Evolutionary conservation across 2,113 vertebrate species (phyloP).

Genomic region (Peucedramus taeniatus): DNA sequence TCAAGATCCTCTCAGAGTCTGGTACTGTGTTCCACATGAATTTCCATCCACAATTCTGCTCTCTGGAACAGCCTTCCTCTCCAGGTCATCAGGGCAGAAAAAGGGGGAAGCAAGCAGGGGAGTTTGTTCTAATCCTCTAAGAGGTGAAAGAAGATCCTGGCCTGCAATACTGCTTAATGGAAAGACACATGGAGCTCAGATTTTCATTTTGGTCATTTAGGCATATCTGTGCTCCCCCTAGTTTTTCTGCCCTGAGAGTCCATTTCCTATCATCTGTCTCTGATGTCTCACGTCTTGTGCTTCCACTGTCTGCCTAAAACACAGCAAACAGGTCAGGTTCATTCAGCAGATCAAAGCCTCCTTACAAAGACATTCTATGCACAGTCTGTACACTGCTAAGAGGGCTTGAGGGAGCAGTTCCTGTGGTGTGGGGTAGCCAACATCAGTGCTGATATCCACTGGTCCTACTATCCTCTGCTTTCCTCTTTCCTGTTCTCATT

Average conservation of each 20-base stretch:
- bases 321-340: background rate
- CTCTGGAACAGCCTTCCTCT: background rate
- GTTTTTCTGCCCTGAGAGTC: background rate
- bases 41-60: background rate
- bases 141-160: background rate
- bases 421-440: background rate
- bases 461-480: background rate
- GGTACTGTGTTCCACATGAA: background rate
- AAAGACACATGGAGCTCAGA: background rate
- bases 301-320: background rate
- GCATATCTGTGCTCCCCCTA: background rate
- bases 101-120: background rate
- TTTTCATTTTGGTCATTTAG: background rate
- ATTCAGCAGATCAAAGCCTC: background rate
- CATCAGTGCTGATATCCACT: background rate
- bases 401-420: background rate
- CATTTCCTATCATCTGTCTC: background rate
- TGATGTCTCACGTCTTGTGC: background rate
- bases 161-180: background rate
- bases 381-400: background rate
- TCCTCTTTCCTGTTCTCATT: background rate
- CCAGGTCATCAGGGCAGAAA: background rate
- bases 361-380: background rate
- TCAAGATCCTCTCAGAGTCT: background rate
- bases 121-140: background rate